A percentile compares a stretch with the other conserved stretches of the same genome.
Evolutionary conservation across 2,797 vertebrate species (phyloP).

Genomic region (Simalia tracyae): DNA sequence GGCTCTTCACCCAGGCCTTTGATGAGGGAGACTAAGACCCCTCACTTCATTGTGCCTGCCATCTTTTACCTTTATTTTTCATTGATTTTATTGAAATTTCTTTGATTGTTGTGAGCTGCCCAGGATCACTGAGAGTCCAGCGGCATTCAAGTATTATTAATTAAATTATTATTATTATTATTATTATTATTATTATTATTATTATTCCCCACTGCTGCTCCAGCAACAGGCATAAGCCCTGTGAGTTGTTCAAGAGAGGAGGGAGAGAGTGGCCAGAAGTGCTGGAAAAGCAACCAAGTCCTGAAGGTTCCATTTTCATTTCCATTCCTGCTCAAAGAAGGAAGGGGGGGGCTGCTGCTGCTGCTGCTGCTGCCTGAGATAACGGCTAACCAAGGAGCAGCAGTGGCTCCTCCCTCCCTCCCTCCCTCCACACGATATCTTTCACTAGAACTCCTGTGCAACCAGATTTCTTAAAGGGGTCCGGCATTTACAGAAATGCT

Average conservation of each 20-base stretch:
- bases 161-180: not conserved
- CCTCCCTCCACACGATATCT: not conserved
- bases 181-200: not conserved
- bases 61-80: too few relatives aligned
- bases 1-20: too few relatives aligned
- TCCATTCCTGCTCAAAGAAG: not conserved
- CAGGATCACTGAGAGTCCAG: too few relatives aligned
- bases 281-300: not conserved
- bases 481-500: not conserved
- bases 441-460: not conserved
- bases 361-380: not conserved
- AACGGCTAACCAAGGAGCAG: not conserved
- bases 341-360: not conserved
- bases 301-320: not conserved
- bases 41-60: too few relatives aligned
- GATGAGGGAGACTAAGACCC: too few relatives aligned
- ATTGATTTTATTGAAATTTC: too few relatives aligned
- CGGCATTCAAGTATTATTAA: not conserved
- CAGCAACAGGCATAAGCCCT: not conserved
- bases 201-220: not conserved
- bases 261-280: not conserved
- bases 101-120: too few relatives aligned
- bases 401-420: not conserved
- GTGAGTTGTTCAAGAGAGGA: not conserved
- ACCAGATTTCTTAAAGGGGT: not conserved